These are phyloP conservation scores for Chrysotoxum bicinctum DNA, from an alignment of 2,888 invertebrate genomes.

Conservation along the genomic window DNA sequence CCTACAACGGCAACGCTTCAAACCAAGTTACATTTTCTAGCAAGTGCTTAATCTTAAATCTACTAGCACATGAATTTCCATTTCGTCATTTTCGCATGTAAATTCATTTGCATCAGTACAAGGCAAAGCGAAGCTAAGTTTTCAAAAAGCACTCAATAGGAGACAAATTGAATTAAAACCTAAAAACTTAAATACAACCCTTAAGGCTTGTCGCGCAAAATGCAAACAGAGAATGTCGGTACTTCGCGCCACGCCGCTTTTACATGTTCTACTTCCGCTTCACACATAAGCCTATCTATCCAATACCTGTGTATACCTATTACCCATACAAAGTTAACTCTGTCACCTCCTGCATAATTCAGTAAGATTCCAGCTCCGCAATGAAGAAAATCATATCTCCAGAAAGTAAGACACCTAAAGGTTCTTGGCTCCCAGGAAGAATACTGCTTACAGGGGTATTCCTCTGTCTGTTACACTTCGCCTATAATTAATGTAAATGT, in stretches of 20 bases:
- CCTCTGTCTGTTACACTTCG: background rate
- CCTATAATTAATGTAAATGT: background rate
- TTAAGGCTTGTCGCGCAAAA: background rate
- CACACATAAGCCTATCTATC: background rate
- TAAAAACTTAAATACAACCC: slow-evolving; percentile 7
- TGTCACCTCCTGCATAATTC: slow-evolving; percentile 24
- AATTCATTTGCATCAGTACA: too few relatives aligned
- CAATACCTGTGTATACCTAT: background rate
- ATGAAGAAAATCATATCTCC: background rate
- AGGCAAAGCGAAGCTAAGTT: too few relatives aligned
- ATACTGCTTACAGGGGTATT: background rate
- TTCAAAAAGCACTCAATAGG: background rate
- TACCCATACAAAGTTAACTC: background rate
- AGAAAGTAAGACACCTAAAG: background rate
- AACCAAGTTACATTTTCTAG: too few relatives aligned
- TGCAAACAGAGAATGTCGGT: slow-evolving; percentile 5
- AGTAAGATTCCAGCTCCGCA: background rate
- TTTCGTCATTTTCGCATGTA: too few relatives aligned
- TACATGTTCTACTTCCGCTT: background rate
- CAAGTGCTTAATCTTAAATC: too few relatives aligned
- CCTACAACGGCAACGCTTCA: too few relatives aligned
- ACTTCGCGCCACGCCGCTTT: background rate
- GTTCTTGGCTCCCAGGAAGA: slow-evolving; percentile 18
- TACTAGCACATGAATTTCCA: too few relatives aligned
- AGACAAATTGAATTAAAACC: slow-evolving; percentile 18